phyloP scores from a whole-genome alignment of 1,140 invertebrate species.

The Aphelinus certus region DNA sequence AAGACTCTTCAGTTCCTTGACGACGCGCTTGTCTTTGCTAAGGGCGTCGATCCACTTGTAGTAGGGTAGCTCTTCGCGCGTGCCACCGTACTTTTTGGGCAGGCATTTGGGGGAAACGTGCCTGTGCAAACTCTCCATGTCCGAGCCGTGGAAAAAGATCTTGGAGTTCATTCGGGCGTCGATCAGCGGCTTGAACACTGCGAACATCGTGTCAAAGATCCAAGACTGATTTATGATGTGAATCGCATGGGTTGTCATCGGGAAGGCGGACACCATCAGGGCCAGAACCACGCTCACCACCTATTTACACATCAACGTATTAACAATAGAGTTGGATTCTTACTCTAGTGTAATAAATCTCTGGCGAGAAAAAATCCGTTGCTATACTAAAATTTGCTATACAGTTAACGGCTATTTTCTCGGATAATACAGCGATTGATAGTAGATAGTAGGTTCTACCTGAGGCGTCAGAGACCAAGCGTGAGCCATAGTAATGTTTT shows the following conservation, averaged over 20 bases:
- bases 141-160: constrained; percentile 79
- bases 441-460: constrained; percentile 42
- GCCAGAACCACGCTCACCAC: constrained; percentile 60
- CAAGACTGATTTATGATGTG: constrained; percentile 83
- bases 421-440: neutral
- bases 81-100: constrained; percentile 76
- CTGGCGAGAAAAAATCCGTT: neutral
- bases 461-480: constrained; percentile 77
- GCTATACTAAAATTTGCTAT: too few species aligned
- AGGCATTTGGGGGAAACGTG: constrained; percentile 76
- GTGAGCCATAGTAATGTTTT: constrained; percentile 75
- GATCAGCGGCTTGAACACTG: constrained; percentile 80
- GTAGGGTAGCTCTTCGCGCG: constrained; percentile 76
- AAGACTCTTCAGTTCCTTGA: constrained; percentile 71
- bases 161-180: constrained; percentile 73
- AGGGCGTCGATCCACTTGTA: constrained; percentile 77
- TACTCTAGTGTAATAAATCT: too few species aligned
- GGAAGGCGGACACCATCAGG: constrained; percentile 73
- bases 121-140: constrained; percentile 80
- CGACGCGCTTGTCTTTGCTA: constrained; percentile 67
- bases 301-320: constrained; percentile 37
- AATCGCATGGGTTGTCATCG: constrained; percentile 77
- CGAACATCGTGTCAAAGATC: constrained; percentile 81
- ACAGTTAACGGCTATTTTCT: too few species aligned
- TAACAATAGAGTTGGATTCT: too few species aligned